Evolutionary conservation across 2,797 vertebrate species (phyloP), one percentile per base, ranked within the genome.

Genomic region (Cuculus canorus): DNA sequence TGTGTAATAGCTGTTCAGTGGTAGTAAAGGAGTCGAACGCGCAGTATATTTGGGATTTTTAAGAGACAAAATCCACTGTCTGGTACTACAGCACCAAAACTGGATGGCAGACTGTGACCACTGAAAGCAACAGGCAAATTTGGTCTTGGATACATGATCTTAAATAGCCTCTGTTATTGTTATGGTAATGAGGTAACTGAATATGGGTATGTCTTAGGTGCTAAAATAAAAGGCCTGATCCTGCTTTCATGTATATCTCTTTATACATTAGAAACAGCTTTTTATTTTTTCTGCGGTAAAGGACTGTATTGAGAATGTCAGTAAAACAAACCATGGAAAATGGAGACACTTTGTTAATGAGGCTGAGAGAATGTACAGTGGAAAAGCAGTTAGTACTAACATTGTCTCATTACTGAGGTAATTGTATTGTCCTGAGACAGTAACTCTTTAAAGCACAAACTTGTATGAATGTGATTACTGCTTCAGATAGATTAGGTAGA

Each of bases 391-490:
- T 82, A n/a, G 73, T 16, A 23, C 6, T 53, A n/a, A 47, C 5
- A 0, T 87, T 92, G 64, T 85, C 83, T 73, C 86, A 17, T 80
- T 2, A 17, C 83, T 53, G 80, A 66, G 77, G 32, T 69, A 72
- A 77, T 35, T 63, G n/a, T n/a, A n/a, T 73, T 88, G 82, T 82
- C 90, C 82, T 64, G 64, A 57, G 71, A 92, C 68, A 77, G 30
- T 41, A 47, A 82, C 75, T 88, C 68, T 57, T 86, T 71, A 96
- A 96, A 96, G 96, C 95, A 96, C 96, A 96, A 95, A 91, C 75
- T 73, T 47, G 75, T 71, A 93, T 94, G 96, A 95, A 86, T 96
- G 94, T 92, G 88, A 52, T 64, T 64, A 27, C 70, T 90, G 66
- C 85, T 94, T 72, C 80, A 22, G 7, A 27, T 76, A 73, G 80